Evolutionary conservation across 2,797 vertebrate genomes (phyloP), one percentile per base, ranked within the genome.

Genomic region (Streptopelia turtur): DNA sequence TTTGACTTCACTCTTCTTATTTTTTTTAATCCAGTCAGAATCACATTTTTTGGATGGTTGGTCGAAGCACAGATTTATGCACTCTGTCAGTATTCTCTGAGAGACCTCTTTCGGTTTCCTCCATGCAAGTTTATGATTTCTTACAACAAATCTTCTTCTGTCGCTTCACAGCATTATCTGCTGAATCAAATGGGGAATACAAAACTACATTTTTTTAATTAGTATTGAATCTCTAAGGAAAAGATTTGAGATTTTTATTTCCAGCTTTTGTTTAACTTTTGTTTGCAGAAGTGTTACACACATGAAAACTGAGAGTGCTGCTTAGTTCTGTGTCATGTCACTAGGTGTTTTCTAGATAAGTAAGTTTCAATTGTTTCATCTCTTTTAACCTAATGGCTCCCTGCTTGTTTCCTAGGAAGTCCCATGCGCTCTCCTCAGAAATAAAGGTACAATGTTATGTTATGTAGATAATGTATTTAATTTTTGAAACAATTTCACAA

Each of bases 351-450:
- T 91, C n/a, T 95, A 65, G 33, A 56, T 53, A n/a, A 64, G 16
- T 76, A 75, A 60, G 24, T 68, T 95, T 79, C 45, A 61, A 3
- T 81, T 65, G 24, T 72, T 94, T 45, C 33, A 75, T 94, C 59
- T 83, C 2, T 89, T 94, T 84, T 91, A 81, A 94, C 83, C 75
- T 91, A n/a, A 53, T 86, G 59, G 55, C 43, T 71, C 17, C 70
- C 60, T 95, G 27, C 91, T 94, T 94, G 45, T 92, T 94, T 96
- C 96, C n/a, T 96, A 99, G 99, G 99, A 99, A 87, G 98, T 99
- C 77, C 98, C 99, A 5, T 99, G 99, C 98, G 98, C 97, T 83
- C 97, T 97, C 39, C 99, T 99, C 94, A 98, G 98, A 96, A 99
- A 97, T 94, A 99, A 99, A 98, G 99, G 99, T 99, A 98, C 97